Evolutionary conservation across 1,140 invertebrate genomes (phyloP), one percentile per base, ranked within the genome.

Genomic region (Acromyrmex heyeri): DNA sequence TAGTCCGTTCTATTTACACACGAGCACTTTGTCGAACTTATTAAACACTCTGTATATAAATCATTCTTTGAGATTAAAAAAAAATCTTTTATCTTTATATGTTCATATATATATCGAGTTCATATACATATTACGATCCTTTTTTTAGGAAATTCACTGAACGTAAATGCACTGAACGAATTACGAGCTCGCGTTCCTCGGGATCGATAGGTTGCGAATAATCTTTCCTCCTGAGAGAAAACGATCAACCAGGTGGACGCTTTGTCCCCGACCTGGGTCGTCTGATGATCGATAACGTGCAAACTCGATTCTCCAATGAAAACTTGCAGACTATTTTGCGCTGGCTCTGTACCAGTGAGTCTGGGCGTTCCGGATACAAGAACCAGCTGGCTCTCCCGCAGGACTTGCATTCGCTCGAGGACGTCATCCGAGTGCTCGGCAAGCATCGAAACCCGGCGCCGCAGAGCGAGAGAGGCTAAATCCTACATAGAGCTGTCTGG

Each of bases 391-490:
- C 73, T 87, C 55, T 76, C 85, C 65, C 73, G 81, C 70, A 78
- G 75, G 87, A 81, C 73, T 55, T 88, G 91, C 91, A 91, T 91
- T 90, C 90, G 83, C 86, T 92, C 86, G 81, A 92, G 91, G 86
- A 92, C 72, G 76, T 91, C 83, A 73, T 89, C 87, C 91, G 82
- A 92, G 90, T 91, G 90, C 86, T 92, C 77, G 83, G 91, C 83
- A 92, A 92, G 90, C 89, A 92, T 67, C 64, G 48, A 14, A 14
- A 38, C 59, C 3, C 24, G 59, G 55, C 53, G 44, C 57, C 77
- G 64, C 57, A 70, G 12, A 50, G 30, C 6, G 78, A 59, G 55
- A 50, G 48, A 73, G 38, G 87, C 90, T 82, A 81, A 82, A 70
- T 87, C 82, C 78, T 81, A 75, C 59, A 77, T 77, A 85, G 65